These are phyloP conservation scores for Lanistes nyassanus DNA, from an alignment of 1,140 invertebrate genomes.

Conservation along the genomic window DNA sequence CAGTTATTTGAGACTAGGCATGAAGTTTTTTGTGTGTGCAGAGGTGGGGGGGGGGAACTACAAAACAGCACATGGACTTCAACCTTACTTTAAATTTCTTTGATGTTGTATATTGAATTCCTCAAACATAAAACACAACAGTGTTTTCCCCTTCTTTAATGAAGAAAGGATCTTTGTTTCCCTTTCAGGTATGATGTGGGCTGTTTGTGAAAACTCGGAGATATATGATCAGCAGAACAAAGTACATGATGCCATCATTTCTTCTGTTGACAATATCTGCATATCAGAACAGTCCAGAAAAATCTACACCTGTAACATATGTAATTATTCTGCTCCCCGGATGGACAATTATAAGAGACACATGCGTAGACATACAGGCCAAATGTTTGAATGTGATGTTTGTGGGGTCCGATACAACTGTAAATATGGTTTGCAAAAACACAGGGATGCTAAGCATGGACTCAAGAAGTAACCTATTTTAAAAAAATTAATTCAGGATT, in stretches of 20 bases:
- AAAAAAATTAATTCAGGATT: too few species aligned
- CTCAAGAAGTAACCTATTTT: too few species aligned
- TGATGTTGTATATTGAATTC: too few species aligned
- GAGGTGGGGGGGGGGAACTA: too few species aligned
- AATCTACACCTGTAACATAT: conserved; percentile 18
- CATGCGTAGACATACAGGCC: conserved; percentile 33
- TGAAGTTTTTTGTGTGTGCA: too few species aligned
- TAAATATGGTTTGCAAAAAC: conserved; percentile 25
- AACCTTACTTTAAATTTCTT: too few species aligned
- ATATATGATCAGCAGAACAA: conserved; percentile 8
- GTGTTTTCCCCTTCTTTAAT: too few species aligned
- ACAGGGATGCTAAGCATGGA: conserved; percentile 25
- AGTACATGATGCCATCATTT: background rate
- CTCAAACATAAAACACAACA: too few species aligned
- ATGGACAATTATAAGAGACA: conserved; percentile 33
- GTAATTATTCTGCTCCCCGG: conserved; percentile 20
- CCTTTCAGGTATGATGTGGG: conserved; percentile 23
- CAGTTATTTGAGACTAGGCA: too few species aligned
- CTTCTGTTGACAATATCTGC: background rate
- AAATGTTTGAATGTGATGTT: conserved; percentile 32
- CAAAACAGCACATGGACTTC: too few species aligned
- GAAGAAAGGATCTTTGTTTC: conserved; percentile 9
- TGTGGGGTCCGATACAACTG: conserved; percentile 30
- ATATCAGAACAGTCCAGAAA: conserved; percentile 18
- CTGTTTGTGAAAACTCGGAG: background rate